Base-by-base conservation (phyloP, 1,140 invertebrate species). In the Parasteatoda tepidariorum region DNA sequence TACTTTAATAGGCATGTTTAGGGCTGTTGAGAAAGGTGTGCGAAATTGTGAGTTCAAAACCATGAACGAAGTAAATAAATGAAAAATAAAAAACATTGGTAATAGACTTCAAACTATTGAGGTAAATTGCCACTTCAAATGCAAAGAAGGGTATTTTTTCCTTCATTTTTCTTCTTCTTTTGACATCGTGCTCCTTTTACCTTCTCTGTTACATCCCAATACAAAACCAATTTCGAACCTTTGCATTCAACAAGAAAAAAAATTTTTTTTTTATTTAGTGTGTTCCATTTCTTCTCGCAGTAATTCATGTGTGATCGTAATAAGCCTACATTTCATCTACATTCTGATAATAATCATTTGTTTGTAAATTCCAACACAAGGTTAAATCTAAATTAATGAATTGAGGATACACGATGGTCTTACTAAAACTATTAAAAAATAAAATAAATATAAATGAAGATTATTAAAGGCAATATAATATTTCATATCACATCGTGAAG, bases 1-100 rank as follows among this genome's bases (percentile, higher is more conserved):
- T 24, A 4, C 6, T 48, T 68, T 68, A 41, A 73, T 73, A 57
- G 48, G 26, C 24, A 73, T 73, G 54, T 57, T 73, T 57, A 73
- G 30, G 6, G 30, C 28, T 73, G 28, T 57, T 34, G 67, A 22
- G 22, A 48, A 18, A 28, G 11, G 1, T 11, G 30, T 1, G 2
- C 31, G 22, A 48, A 70, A 70, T 54, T 18, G 30, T 3, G 24
- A 33, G 2, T 59, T 11, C 26, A 18, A 28, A 31, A 33, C 1
- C 13, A 30, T 18, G 18, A 59, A 31, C 26, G 33, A 64, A 28
- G 30, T 9, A 30, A 3, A 64, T 5, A 33, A 15, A 64, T 18
- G 15, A 68, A 41, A 33, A 3, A 57, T 54, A 9, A 28, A 54
- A 28, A 41, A 73, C 31, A 4, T 7, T 48, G 38, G 38, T 4